These are phyloP conservation scores for Zosterops pallidus DNA, from an alignment of 2,113 vertebrate genomes.

Conservation along the genomic window DNA sequence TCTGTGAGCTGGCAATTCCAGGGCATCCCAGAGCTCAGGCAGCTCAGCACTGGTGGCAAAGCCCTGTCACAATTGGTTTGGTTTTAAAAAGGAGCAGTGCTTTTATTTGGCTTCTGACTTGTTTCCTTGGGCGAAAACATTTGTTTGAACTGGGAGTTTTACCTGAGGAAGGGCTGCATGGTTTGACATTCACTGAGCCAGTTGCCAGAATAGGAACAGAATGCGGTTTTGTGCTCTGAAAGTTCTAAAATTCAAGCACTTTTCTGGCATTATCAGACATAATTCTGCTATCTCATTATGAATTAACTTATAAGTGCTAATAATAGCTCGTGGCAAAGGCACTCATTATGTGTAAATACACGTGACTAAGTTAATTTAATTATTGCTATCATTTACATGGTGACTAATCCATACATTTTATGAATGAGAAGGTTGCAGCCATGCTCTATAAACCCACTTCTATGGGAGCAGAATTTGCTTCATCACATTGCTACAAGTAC, in stretches of 20 bases:
- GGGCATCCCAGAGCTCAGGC: not conserved
- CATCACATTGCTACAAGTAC: not conserved
- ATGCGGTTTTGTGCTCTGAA: not conserved
- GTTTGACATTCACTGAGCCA: not conserved
- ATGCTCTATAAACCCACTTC: not conserved
- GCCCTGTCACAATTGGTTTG: not conserved
- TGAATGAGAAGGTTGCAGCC: not conserved
- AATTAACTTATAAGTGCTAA: not conserved
- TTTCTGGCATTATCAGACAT: not conserved
- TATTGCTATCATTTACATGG: not conserved
- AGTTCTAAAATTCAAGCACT: not conserved
- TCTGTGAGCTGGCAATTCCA: not conserved
- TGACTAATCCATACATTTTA: not conserved
- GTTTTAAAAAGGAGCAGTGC: not conserved
- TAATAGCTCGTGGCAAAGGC: not conserved
- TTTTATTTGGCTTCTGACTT: not conserved
- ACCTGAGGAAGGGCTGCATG: not conserved
- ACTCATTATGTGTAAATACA: slow-evolving; percentile 5
- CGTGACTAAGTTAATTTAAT: not conserved
- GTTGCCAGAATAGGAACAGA: not conserved
- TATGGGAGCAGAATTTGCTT: not conserved
- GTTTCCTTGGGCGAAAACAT: not conserved
- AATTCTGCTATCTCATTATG: not conserved
- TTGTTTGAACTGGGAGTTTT: not conserved
- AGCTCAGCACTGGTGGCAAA: not conserved